Evolutionary conservation across 2,113 vertebrate species (phyloP), one percentile per base, ranked within the genome.

Genomic region (Ictalurus furcatus): DNA sequence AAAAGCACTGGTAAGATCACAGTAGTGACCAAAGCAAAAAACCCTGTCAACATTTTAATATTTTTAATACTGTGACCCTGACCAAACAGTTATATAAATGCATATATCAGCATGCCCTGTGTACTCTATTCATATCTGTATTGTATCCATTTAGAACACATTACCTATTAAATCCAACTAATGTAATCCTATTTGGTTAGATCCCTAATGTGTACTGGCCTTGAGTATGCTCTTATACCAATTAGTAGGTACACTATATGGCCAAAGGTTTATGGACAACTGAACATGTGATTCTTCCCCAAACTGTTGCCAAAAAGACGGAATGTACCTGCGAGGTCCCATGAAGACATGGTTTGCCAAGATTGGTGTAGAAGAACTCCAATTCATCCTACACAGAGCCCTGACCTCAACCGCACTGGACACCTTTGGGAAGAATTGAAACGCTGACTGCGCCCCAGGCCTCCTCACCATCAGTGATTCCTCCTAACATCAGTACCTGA

Each of bases 31-130:
- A 65, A n/a, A 67, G 56, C 14, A 85, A 84, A 85, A 84, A 80
- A 58, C 25, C 52, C 59, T 34, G 12, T 91, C 88, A 83, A 89
- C 78, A 71, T 88, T 61, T 89, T 28, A 73, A 67, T 83, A 86
- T 44, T 28, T 59, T 48, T 48, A 48, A 48, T 48, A 48, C 0
- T n/a, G 65, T 14, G 28, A 2, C 23, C 61, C 61, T 63, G 61
- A 71, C 67, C 67, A 34, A 14, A 34, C 67, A 34, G 67, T 71
- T 16, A 71, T 34, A 6, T 17, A 34, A 71, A 71, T 7, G 30
- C 6, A 34, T 34, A 71, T 34, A 5, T 34, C 69, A 6, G 2
- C 16, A 19, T 73, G 34, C 69, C 16, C 30, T 73, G 14, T 73
- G 69, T 71, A 71, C 14, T 73, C 34, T 37, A 73, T 73, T 73